These are phyloP conservation scores for Spodoptera littoralis DNA, from an alignment of 2,888 invertebrate genomes.

Conservation along the genomic window DNA sequence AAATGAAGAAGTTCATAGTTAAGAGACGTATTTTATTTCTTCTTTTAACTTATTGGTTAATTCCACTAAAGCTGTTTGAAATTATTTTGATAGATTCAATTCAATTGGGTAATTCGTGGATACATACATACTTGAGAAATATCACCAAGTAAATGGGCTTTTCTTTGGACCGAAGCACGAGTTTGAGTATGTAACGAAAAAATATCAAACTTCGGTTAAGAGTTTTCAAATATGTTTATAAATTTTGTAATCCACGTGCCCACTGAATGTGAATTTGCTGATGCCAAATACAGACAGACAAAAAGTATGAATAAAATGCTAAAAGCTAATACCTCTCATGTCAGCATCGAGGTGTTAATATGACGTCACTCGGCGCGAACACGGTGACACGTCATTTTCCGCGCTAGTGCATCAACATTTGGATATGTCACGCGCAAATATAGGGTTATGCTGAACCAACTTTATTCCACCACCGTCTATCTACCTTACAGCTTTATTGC, in stretches of 20 bases:
- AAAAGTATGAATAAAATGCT: conserved; percentile 46
- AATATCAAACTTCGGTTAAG: too few relatives aligned
- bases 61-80: too few relatives aligned
- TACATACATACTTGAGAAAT: too few relatives aligned
- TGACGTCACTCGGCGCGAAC: conserved; percentile 63
- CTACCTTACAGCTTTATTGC: not conserved
- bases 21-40: too few relatives aligned
- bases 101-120: too few relatives aligned
- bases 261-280: conserved; percentile 19
- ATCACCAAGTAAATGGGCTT: too few relatives aligned
- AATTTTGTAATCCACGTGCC: not conserved
- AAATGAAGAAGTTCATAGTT: too few relatives aligned
- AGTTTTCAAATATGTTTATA: too few relatives aligned
- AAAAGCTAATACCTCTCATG: conserved; percentile 53
- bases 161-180: too few relatives aligned
- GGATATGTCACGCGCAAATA: conserved; percentile 72
- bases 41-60: too few relatives aligned
- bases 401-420: conserved; percentile 75
- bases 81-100: too few relatives aligned
- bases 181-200: too few relatives aligned
- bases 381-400: conserved; percentile 86
- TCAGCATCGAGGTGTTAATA: conserved; percentile 58
- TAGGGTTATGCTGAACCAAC: conserved; percentile 53
- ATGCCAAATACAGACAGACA: conserved; percentile 25
- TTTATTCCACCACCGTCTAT: conserved; percentile 2